These are phyloP conservation scores for Poecilia latipinna DNA, from an alignment of 2,113 vertebrate species.

Conservation along the genomic window DNA sequence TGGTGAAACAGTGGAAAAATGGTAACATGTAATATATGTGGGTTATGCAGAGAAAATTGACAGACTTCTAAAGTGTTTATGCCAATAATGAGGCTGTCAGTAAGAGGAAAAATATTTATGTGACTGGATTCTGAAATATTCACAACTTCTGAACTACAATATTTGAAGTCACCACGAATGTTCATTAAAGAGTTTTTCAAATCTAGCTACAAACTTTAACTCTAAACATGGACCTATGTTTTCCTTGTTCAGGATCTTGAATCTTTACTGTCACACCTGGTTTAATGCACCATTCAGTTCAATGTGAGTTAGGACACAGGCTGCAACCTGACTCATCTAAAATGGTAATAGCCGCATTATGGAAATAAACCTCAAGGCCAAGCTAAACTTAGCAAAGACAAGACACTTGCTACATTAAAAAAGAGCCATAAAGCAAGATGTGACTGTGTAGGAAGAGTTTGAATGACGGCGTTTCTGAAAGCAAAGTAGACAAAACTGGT, in stretches of 20 bases:
- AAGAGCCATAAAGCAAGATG: background rate
- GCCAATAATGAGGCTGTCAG: background rate
- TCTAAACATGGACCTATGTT: background rate
- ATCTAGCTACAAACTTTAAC: background rate
- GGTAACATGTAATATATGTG: slow-evolving; percentile 16
- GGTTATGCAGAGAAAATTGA: slow-evolving; percentile 36
- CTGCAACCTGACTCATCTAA: background rate
- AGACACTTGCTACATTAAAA: background rate
- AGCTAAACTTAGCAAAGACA: background rate
- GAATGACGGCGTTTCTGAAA: background rate
- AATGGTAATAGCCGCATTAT: background rate
- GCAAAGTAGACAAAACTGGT: background rate
- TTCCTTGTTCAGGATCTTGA: background rate
- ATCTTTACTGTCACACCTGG: background rate
- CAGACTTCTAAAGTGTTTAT: slow-evolving; percentile 4
- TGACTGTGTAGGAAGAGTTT: background rate
- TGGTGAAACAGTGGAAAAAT: slow-evolving; percentile 10
- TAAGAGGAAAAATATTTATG: background rate
- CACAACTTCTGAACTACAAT: background rate
- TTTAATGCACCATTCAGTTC: background rate
- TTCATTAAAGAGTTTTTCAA: background rate
- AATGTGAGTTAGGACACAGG: background rate
- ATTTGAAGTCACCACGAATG: background rate
- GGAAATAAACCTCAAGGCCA: slow-evolving; percentile 14
- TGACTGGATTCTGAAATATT: background rate